Base-by-base conservation (phyloP, 2,113 vertebrate genomes). In the Oplegnathus fasciatus region DNA sequence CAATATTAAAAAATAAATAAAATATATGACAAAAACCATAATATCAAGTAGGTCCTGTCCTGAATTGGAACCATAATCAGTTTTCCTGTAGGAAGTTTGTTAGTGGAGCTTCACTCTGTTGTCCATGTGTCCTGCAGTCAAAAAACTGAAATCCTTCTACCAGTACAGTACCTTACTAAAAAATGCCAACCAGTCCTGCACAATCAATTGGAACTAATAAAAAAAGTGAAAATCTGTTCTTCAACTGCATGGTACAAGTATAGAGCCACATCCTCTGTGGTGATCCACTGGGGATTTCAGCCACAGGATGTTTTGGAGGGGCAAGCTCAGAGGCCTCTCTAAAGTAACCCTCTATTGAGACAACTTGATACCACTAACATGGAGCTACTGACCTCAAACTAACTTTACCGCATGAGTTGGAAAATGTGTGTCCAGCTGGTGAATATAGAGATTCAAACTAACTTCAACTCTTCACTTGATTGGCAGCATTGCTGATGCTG, bases 301-400 rank as follows among this genome's bases (percentile, higher is more conserved):
- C 76, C 64, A 58, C n/a, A 68, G 64, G 65, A 78, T 78, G 37
- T 68, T 68, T 68, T 61, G 6, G 26, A 61, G 6, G 26, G 20
- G 5, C 20, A 58, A 68, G 32, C 15, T 9, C 18, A 42, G 6
- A 78, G 24, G 22, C 24, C 30, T 80, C 28, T 37, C 30, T 50
- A 48, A 24, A 70, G 32, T 60, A 28, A 37, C 28, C 20, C 15
- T 66, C n/a, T 32, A 3, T 17, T 55, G 22, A 52, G 66, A 70
- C 1, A 1, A 20, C 24, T 61, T 60, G 28, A 60, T 50, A 40
- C 15, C 13, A 13, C 54, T 28, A 32, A 52, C 28, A 64, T 42
- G 48, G 14, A 75, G 73, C 22, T 40, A 10, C 74, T 57, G 34
- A 14, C 9, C 30, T 71, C 20, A 37, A 57, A 24, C 28, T 24